Evolutionary conservation across 1,140 invertebrate genomes (phyloP).

Genomic region (Rhyacophila brunnea): DNA sequence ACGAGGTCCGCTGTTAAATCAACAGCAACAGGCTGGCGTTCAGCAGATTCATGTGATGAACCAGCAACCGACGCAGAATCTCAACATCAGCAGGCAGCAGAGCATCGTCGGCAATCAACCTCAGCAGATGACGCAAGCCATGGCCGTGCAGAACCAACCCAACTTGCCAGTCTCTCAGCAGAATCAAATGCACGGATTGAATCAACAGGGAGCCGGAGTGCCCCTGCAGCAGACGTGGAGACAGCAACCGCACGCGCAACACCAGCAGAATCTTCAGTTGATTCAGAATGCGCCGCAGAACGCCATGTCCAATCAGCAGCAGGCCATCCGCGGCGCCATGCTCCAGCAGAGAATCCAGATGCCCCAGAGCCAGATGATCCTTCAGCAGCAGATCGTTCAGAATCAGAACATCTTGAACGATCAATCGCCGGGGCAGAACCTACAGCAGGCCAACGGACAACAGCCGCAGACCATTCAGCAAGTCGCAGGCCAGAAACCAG

Average conservation of each 20-base stretch:
- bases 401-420: slow-evolving; percentile 48
- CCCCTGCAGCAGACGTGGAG: slow-evolving; percentile 50
- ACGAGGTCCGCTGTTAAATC: slow-evolving; percentile 42
- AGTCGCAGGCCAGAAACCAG: slow-evolving; percentile 39
- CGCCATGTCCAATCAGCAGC: slow-evolving; percentile 42
- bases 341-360: slow-evolving; percentile 49
- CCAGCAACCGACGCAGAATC: slow-evolving; percentile 29
- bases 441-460: slow-evolving; percentile 43
- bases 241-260: slow-evolving; percentile 41
- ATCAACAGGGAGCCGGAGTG: slow-evolving; percentile 40
- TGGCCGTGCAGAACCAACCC: slow-evolving; percentile 36
- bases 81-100: neutral
- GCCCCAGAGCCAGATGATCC: slow-evolving; percentile 51
- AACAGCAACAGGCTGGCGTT: slow-evolving; percentile 39
- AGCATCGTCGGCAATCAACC: slow-evolving; percentile 10
- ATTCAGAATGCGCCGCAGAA: slow-evolving; percentile 47
- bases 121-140: slow-evolving; percentile 19
- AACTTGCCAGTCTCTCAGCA: slow-evolving; percentile 45
- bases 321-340: slow-evolving; percentile 49
- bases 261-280: slow-evolving; percentile 50
- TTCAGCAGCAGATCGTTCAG: slow-evolving; percentile 54
- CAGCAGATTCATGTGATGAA: slow-evolving; percentile 41
- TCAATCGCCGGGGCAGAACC: slow-evolving; percentile 37
- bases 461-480: slow-evolving; percentile 43
- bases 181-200: slow-evolving; percentile 10